These are phyloP conservation scores for Dasyornis broadbenti DNA, from an alignment of 2,113 vertebrate species.

Conservation along the genomic window DNA sequence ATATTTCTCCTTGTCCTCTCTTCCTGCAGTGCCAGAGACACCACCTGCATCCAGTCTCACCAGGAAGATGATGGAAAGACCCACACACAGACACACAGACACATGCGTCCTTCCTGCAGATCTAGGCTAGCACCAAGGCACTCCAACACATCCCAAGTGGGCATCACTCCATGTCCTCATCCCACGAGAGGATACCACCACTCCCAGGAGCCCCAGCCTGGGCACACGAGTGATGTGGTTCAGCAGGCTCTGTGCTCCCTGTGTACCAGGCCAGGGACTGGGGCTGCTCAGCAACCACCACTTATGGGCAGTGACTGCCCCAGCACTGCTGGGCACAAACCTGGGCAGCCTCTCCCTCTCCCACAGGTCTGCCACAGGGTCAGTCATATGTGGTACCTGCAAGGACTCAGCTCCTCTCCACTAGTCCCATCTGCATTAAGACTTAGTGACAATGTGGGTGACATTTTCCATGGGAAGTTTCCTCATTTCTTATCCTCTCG, in stretches of 20 bases:
- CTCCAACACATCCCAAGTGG: not conserved
- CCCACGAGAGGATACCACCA: not conserved
- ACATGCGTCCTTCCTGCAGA: not conserved
- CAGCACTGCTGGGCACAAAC: not conserved
- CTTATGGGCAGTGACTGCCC: not conserved
- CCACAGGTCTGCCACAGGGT: not conserved
- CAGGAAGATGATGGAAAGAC: not conserved
- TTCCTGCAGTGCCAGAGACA: not conserved
- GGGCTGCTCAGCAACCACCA: not conserved
- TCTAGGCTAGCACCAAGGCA: not conserved
- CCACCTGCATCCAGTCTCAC: not conserved
- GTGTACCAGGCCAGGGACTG: not conserved
- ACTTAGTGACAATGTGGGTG: not conserved
- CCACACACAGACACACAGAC: not conserved
- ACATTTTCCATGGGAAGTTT: not conserved
- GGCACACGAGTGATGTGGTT: not conserved
- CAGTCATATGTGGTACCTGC: rapidly evolving
- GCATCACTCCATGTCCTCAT: not conserved
- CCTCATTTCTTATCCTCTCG: not conserved
- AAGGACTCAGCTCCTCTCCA: not conserved
- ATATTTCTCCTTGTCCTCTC: not conserved
- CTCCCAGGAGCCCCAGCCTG: not conserved
- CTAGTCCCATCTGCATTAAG: not conserved
- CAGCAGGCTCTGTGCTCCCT: not conserved
- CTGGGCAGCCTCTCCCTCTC: not conserved